A percentile compares a stretch with the other conserved stretches of the same genome.
Conservation (phyloP, 2,797 vertebrate species). For the Girardinus metallicus region DNA sequence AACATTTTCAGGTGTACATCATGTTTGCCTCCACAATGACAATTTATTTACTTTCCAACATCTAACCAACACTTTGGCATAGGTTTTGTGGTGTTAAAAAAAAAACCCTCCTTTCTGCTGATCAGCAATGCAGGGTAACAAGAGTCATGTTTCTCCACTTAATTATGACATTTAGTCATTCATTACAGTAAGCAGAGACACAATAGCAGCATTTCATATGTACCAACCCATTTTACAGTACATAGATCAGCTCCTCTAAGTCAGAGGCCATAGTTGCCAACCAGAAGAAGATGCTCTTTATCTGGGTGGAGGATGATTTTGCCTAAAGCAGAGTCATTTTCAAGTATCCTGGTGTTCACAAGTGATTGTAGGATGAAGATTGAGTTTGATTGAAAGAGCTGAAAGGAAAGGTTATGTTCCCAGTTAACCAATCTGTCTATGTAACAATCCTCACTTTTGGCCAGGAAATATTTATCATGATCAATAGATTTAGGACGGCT, state of each 20-base stretch:
- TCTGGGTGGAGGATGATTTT: background rate
- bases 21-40: background rate
- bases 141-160: slow-evolving; percentile 62
- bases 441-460: background rate
- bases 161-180: slow-evolving; percentile 33
- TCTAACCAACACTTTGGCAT: slow-evolving; percentile 66
- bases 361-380: background rate
- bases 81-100: slow-evolving; percentile 29
- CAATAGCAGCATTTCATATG: slow-evolving; percentile 12
- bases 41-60: slow-evolving; percentile 8
- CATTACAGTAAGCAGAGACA: slow-evolving; percentile 34
- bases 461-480: background rate
- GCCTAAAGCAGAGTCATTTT: no score
- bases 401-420: background rate
- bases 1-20: background rate
- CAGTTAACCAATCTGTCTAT: background rate
- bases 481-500: background rate
- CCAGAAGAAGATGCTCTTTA: background rate
- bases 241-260: background rate
- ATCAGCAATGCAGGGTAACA: slow-evolving; percentile 54
- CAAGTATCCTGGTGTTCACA: background rate
- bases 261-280: background rate
- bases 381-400: background rate
- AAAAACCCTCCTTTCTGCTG: slow-evolving; percentile 36
- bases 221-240: background rate